Evolutionary conservation across 2,113 vertebrate genomes (phyloP).

Genomic region (Peromyscus polionotus): DNA sequence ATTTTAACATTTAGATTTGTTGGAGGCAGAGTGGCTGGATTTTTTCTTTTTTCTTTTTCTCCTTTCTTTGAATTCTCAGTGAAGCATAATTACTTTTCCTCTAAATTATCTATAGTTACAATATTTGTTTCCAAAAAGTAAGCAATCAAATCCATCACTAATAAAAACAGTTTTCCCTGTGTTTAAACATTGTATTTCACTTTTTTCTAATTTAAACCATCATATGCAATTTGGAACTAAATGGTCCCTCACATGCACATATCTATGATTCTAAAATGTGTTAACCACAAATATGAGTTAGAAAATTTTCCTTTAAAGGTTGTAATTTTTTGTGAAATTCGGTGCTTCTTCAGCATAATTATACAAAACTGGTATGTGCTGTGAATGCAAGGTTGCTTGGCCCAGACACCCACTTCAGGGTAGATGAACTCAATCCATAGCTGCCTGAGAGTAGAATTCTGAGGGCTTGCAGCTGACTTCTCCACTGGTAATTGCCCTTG

Average conservation of each 20-base stretch:
- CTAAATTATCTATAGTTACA: background rate
- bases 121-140: constrained; percentile 1
- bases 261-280: background rate
- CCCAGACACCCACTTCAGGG: background rate
- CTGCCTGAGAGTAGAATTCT: too few relatives aligned
- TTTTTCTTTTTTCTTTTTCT: background rate
- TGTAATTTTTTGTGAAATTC: background rate
- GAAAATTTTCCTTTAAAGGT: background rate
- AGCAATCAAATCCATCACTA: background rate
- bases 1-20: constrained; percentile 7
- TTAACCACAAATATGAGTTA: background rate
- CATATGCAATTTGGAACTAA: background rate
- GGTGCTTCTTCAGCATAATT: background rate
- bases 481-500: background rate
- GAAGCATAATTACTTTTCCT: background rate
- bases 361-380: background rate
- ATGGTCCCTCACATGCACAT: rapidly evolving
- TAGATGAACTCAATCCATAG: too few relatives aligned
- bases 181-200: background rate
- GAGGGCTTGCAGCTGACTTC: background rate
- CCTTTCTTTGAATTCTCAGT: background rate
- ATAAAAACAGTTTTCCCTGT: background rate
- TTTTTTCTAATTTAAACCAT: background rate
- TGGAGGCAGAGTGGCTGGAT: rapidly evolving
- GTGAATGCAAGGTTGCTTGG: background rate